Percentiles rank a stretch among this genome's conserved stretches.
Conservation (phyloP, 2,797 vertebrate species). For the Erpetoichthys calabaricus region DNA sequence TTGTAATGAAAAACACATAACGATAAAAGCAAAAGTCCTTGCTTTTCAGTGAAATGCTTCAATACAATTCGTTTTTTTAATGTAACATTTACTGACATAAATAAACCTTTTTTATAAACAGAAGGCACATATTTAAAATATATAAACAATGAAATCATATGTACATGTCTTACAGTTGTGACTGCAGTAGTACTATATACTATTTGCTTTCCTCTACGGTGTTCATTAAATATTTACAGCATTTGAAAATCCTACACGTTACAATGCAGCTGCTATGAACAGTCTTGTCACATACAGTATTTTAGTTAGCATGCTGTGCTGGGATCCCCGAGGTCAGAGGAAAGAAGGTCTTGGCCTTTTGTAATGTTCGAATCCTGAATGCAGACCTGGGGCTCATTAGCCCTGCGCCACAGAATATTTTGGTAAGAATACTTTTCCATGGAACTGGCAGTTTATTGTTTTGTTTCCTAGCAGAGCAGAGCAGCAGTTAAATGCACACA, state of each 20-base stretch:
- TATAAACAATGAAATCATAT: conserved; percentile 71
- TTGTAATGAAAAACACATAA: neutral
- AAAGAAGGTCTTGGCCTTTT: neutral
- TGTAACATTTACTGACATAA: conserved; percentile 83
- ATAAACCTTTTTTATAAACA: conserved; percentile 82
- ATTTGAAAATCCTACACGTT: neutral
- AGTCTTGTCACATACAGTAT: neutral
- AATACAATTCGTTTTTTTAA: conserved; percentile 53
- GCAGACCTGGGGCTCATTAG: neutral
- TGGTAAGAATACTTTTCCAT: neutral
- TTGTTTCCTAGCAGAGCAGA: conserved; percentile 20
- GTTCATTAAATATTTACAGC: neutral
- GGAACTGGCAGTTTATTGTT: conserved; percentile 14
- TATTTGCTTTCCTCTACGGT: neutral
- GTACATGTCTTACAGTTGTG: conserved; percentile 59
- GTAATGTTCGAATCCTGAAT: neutral
- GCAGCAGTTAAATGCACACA: conserved; percentile 61
- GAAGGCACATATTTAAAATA: conserved; percentile 79
- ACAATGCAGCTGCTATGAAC: conserved; percentile 3
- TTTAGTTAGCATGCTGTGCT: neutral
- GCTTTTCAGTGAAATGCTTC: too few species aligned
- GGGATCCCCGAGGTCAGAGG: too few species aligned
- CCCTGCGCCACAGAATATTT: neutral
- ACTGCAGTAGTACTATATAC: conserved; percentile 10
- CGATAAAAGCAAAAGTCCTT: neutral